These are phyloP conservation scores for Psilopsiagon aymara DNA, from an alignment of 2,113 vertebrate genomes.

Conservation along the genomic window DNA sequence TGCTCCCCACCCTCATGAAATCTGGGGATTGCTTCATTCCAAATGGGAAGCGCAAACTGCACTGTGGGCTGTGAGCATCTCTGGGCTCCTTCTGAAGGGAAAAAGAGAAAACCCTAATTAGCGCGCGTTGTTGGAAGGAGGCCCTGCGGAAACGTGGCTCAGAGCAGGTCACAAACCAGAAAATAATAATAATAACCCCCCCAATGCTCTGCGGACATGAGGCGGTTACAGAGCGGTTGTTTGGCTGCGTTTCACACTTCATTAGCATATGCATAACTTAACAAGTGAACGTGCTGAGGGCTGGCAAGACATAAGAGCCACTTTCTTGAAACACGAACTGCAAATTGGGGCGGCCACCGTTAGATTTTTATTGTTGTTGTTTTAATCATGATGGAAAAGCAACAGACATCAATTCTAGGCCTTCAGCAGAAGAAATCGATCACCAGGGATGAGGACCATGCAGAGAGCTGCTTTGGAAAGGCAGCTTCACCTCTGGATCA, in stretches of 20 bases:
- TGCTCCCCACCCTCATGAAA: conserved; percentile 31
- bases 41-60: conserved; percentile 45
- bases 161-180: conserved; percentile 75
- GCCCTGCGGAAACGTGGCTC: conserved; percentile 77
- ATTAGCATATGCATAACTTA: conserved; percentile 88
- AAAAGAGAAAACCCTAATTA: conserved; percentile 86
- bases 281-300: conserved; percentile 75
- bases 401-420: neutral
- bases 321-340: conserved; percentile 62
- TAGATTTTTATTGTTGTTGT: neutral
- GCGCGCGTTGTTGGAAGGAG: conserved; percentile 82
- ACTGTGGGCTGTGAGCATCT: conserved; percentile 26
- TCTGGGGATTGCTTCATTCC: conserved; percentile 22
- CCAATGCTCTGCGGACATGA: conserved; percentile 76
- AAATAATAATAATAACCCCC: conserved; percentile 63
- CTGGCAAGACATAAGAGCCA: conserved; percentile 70
- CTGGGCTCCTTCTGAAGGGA: conserved; percentile 65
- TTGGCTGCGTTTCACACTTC: conserved; percentile 85
- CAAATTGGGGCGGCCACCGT: conserved; percentile 67
- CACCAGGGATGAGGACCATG: neutral
- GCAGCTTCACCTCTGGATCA: neutral
- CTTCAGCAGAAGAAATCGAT: neutral
- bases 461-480: neutral
- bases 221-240: conserved; percentile 78
- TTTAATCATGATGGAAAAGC: conserved; percentile 43